phyloP scores from a whole-genome alignment of 2,888 invertebrate species.

The Himalopsyche anomala region DNA sequence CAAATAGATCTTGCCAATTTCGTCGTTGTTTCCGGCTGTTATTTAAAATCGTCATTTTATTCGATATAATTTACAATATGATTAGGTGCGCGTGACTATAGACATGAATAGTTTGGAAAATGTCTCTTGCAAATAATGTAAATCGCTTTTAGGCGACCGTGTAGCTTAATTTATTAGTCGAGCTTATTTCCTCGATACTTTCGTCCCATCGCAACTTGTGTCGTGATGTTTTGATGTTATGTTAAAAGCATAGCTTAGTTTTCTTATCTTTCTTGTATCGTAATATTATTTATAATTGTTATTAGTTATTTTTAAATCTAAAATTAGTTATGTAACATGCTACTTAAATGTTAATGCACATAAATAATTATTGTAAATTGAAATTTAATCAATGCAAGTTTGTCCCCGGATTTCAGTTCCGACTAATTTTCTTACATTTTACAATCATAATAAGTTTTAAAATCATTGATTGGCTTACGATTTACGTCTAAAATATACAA shows the following conservation, averaged over 20 bases:
- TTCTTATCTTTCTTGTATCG: neutral
- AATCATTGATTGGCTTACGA: too few relatives aligned
- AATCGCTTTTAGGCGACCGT: slow-evolving; percentile 20
- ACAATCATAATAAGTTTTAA: too few relatives aligned
- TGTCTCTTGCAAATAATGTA: neutral
- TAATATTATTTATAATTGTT: neutral
- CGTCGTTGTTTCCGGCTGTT: neutral
- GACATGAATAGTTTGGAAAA: neutral
- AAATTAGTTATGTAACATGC: too few relatives aligned
- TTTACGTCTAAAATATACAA: too few relatives aligned
- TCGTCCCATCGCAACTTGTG: slow-evolving; percentile 24
- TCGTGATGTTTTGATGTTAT: slow-evolving; percentile 10
- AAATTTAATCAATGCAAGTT: too few relatives aligned
- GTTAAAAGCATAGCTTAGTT: neutral
- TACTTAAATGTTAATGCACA: too few relatives aligned
- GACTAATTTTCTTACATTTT: too few relatives aligned
- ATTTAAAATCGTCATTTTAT: neutral
- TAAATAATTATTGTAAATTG: too few relatives aligned
- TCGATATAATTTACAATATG: neutral
- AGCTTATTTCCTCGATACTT: slow-evolving; percentile 13
- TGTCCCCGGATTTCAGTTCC: too few relatives aligned
- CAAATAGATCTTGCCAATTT: neutral
- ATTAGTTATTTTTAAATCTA: neutral
- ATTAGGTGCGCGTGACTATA: neutral
- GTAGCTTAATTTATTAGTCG: neutral